Percentiles rank a stretch among this genome's conserved stretches.
phyloP scores from a whole-genome alignment of 2,797 vertebrate species.

The Oreochromis grahami region DNA sequence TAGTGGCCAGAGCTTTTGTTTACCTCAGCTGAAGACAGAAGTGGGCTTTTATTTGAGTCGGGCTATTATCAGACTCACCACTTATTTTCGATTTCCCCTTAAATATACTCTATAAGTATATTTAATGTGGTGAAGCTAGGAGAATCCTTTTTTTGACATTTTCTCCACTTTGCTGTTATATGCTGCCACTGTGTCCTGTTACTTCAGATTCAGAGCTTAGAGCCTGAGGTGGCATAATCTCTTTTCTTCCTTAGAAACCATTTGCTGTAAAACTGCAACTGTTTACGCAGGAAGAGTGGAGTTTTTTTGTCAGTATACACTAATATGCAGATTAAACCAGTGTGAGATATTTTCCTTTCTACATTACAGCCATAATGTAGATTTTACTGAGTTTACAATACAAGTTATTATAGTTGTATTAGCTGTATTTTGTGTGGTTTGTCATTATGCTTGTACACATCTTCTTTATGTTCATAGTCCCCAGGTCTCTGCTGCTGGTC shows the following conservation, averaged over 20 bases:
- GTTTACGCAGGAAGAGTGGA: not conserved
- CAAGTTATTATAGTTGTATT: not conserved
- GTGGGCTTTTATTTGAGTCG: not conserved
- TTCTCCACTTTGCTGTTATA: not conserved
- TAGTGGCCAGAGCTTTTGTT: not conserved
- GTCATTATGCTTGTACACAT: not conserved
- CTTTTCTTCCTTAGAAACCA: not conserved
- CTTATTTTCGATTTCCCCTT: not conserved
- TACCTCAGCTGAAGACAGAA: conserved; percentile 1
- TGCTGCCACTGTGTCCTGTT: not conserved
- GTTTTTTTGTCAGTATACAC: not conserved
- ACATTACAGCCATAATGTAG: not conserved
- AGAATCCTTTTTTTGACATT: not conserved
- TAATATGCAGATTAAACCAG: not conserved
- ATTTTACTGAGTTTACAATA: not conserved
- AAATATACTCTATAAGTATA: not conserved
- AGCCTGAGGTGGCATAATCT: not conserved
- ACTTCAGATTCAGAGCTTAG: not conserved
- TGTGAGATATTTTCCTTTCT: not conserved
- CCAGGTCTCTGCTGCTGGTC: not conserved
- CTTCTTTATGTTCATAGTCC: not conserved
- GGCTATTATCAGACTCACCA: not conserved
- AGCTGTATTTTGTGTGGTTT: not conserved
- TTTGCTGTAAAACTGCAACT: not conserved
- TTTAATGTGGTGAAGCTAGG: not conserved